Evolutionary conservation across 2,888 invertebrate species (phyloP).

Genomic region (Eudemis profundana): DNA sequence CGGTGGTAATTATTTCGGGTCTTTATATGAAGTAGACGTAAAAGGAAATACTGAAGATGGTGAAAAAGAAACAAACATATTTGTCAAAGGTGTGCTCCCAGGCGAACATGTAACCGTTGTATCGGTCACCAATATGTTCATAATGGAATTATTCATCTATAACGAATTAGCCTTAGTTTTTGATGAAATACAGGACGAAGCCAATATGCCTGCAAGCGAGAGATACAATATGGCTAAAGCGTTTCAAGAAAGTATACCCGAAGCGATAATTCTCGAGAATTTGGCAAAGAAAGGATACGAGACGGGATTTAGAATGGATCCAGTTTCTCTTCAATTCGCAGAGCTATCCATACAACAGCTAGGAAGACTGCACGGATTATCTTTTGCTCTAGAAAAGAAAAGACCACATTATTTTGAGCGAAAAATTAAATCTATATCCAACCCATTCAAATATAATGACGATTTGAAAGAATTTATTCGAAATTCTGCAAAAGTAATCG

Average conservation of each 20-base stretch:
- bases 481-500: neutral
- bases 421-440: neutral
- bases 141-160: constrained; percentile 48
- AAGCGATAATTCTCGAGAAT: constrained; percentile 55
- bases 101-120: constrained; percentile 4
- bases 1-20: constrained; percentile 32
- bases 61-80: constrained; percentile 30
- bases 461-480: neutral
- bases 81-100: constrained; percentile 19
- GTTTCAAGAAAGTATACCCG: constrained; percentile 47
- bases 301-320: constrained; percentile 49
- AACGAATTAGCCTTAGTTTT: constrained; percentile 52
- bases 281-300: constrained; percentile 53
- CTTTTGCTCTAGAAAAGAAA: constrained; percentile 51
- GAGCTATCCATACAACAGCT: constrained; percentile 52
- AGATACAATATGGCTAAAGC: constrained; percentile 49
- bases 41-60: constrained; percentile 20
- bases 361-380: constrained; percentile 55
- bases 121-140: constrained; percentile 10
- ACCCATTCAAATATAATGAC: constrained; percentile 10
- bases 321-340: constrained; percentile 52
- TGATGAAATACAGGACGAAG: constrained; percentile 51
- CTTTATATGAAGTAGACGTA: constrained; percentile 30
- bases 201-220: constrained; percentile 45
- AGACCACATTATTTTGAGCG: constrained; percentile 41